A percentile compares a stretch with the other conserved stretches of the same genome.
These are phyloP conservation scores for Cydia pomonella DNA, from an alignment of 1,140 invertebrate species.

Conservation along the genomic window DNA sequence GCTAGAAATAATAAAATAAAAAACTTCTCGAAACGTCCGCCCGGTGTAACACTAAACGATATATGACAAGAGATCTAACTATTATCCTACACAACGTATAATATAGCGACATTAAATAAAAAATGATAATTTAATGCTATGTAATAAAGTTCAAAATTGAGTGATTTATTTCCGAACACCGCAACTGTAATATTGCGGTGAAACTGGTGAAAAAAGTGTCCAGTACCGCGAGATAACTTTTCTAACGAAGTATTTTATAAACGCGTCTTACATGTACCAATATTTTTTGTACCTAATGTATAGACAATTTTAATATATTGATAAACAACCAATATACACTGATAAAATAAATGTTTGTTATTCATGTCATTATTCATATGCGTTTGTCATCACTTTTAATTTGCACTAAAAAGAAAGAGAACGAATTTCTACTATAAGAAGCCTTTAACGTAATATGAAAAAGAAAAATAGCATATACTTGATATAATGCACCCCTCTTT, in stretches of 20 bases:
- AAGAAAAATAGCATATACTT: no score
- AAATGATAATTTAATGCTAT: neutral
- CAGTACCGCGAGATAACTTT: neutral
- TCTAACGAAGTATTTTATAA: no score
- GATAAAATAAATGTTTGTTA: no score
- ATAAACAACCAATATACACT: no score
- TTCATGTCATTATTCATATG: no score
- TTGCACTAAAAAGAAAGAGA: no score
- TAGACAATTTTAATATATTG: no score
- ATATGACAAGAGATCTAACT: slow-evolving; percentile 7
- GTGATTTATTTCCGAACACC: neutral
- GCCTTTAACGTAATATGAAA: no score
- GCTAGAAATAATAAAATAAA: neutral
- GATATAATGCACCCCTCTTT: neutral
- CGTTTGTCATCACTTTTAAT: no score
- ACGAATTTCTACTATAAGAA: no score
- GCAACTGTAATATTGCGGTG: neutral
- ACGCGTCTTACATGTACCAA: no score
- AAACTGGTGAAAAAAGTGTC: slow-evolving; percentile 12
- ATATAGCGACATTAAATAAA: neutral
- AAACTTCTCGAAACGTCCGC: neutral
- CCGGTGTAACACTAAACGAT: slow-evolving; percentile 1
- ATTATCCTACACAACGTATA: neutral
- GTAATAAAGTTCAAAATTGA: neutral
- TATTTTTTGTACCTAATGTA: no score